Evolutionary conservation across 1,140 invertebrate species (phyloP), one percentile per base, ranked within the genome.

Genomic region (Xylocopa sonorina): DNA sequence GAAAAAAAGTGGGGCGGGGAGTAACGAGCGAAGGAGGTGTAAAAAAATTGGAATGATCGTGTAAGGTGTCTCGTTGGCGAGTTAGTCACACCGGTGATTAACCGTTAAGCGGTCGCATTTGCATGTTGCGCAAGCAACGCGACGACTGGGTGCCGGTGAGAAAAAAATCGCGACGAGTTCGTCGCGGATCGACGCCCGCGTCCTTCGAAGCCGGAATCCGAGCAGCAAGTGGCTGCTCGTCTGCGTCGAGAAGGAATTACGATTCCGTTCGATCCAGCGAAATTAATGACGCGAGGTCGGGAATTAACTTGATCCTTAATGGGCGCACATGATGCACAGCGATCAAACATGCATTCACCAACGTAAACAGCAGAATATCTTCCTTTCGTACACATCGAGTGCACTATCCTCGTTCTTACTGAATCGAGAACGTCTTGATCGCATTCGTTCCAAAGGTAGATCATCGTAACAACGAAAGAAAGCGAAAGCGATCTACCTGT

Each of bases 191-290:
- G 85, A 71, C 86, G 89, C 48, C 53, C 77, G 87, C 84, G 90
- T 91, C 90, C 90, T 92, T 92, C 91, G 87, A 50, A 90, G 85
- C 88, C 90, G 90, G 89, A 91, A 91, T 91, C 79, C 83, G 84
- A 81, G 46, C 63, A 62, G 66, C 72, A 78, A 80, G 78, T 88
- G 87, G 90, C 91, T 92, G 90, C 91, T 92, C 89, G 91, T 91
- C 91, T 90, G 91, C 90, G 90, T 89, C 86, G 64, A 92, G 89
- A 90, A 90, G 89, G 38, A 38, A 92, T 92, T 91, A 90, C 87
- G 80, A 86, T 81, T 82, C 62, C 46, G 21, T 29, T n/a, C n/a
- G 53, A 57, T 57, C 9, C 7, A 76, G n/a, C 82, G 79, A 63
- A 50, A 72, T 27, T 34, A 18, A 10, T n/a, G n/a, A n/a, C n/a